Base-by-base conservation (phyloP, 2,888 invertebrate genomes). In the Chorisops tibialis region DNA sequence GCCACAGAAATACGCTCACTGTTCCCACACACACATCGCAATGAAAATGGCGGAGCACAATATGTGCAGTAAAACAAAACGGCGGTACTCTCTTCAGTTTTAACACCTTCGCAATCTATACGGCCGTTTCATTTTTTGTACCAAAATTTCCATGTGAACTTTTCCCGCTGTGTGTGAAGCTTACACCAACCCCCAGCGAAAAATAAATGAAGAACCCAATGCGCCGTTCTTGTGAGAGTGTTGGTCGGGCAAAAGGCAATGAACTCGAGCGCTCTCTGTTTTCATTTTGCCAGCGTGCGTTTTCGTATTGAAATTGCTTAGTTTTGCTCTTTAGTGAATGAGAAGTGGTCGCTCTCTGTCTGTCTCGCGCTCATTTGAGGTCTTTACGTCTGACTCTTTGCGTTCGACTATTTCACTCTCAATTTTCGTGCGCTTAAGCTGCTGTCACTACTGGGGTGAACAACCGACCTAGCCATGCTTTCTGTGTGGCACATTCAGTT, bases 391-490 rank as follows among this genome's bases (percentile, higher is more conserved):
- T 39, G 12, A 39, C 12, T 4, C 4, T 39, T 37, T 12, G 39
- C 16, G 12, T 16, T 45, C 14, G 18, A 14, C 9, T 6, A 45
- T 43, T 41, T 35, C 16, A 30, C 24, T 43, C 43, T 56, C 30
- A 14, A 14, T 43, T 24, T 21, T 9, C 41, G 43, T 16, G 41
- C 16, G 21, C 16, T 39, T 11, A 6, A 4, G n/a, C 16, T 11
- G 41, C 41, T 41, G 41, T 41, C 41, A 30, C 30, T 30, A 9
- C 6, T 30, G 43, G 71, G 76, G 76, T 77, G 75, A 77, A 77
- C 77, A 77, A 75, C 76, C 76, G 76, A 77, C 76, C 76, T 77
- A 77, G 77, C 76, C 75, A 74, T 75, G 75, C 71, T 72, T 73
- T 72, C 71, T 69, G 66, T 66, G 14, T 12, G 14, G 22, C 18